A percentile compares a stretch with the other conserved stretches of the same genome.
phyloP scores from a whole-genome alignment of 2,797 vertebrate genomes.

The Kryptolebias ocellatus region DNA sequence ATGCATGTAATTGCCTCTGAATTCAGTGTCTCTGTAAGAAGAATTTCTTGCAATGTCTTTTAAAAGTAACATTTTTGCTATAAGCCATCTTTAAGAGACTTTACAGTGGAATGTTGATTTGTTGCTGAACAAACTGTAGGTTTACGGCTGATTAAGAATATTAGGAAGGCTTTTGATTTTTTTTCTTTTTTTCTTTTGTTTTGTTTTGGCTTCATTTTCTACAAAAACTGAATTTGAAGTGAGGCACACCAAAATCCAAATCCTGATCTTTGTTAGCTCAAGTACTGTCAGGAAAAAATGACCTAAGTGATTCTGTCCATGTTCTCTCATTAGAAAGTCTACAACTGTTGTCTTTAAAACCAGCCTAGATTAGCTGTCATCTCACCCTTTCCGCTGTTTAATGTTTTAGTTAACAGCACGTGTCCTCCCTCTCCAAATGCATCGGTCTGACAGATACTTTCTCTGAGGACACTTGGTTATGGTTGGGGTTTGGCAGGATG shows the following conservation, averaged over 20 bases:
- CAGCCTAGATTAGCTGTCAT: conserved; percentile 2
- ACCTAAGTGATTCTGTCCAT: neutral
- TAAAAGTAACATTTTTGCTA: neutral
- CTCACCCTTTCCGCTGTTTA: conserved; percentile 7
- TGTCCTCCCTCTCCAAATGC: conserved; percentile 11
- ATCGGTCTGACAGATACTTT: conserved; percentile 11
- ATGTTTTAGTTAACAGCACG: conserved; percentile 9
- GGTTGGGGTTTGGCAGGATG: conserved; percentile 63
- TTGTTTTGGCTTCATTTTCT: too few species aligned
- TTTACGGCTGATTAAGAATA: too few species aligned
- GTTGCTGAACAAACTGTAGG: neutral
- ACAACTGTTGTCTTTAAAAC: conserved; percentile 1
- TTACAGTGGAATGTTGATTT: neutral
- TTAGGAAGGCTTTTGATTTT: too few species aligned
- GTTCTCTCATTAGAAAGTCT: neutral
- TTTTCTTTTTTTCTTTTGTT: too few species aligned
- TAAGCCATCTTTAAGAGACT: neutral
- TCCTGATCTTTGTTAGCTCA: neutral
- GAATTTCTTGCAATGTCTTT: conserved; percentile 10
- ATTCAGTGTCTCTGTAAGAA: conserved; percentile 6
- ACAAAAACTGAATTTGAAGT: too few species aligned
- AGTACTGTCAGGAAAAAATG: neutral
- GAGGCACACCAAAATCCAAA: too few species aligned
- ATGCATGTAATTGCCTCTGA: conserved; percentile 10
- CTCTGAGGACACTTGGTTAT: neutral